These are phyloP conservation scores for Podarcis lilfordi DNA, from an alignment of 2,797 vertebrate species.

Conservation along the genomic window DNA sequence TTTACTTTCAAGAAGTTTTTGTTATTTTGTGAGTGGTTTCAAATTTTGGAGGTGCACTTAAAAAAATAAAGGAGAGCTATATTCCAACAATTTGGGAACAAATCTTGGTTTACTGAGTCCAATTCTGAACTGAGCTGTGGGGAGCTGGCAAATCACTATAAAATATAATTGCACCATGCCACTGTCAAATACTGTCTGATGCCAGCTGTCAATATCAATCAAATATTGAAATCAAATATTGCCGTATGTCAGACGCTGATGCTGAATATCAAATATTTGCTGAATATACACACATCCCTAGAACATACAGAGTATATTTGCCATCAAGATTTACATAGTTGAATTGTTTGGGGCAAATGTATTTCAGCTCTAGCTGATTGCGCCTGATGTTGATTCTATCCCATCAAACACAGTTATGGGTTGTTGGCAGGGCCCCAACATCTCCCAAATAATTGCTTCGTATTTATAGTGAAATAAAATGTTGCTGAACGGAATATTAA, in stretches of 20 bases:
- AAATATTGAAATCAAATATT: constrained; percentile 4
- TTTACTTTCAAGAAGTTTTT: no score
- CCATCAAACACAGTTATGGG: neutral
- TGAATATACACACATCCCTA: neutral
- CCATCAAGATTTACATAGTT: neutral
- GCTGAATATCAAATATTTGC: constrained; percentile 7
- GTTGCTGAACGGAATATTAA: neutral
- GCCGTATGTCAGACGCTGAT: neutral
- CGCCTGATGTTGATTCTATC: constrained; percentile 1
- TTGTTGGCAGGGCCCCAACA: neutral
- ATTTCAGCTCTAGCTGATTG: neutral
- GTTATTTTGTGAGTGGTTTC: neutral
- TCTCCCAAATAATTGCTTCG: neutral
- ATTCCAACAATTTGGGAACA: neutral
- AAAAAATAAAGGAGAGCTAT: neutral
- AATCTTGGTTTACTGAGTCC: neutral
- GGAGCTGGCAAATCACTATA: neutral
- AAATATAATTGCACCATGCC: neutral
- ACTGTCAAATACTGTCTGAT: neutral
- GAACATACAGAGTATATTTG: constrained; percentile 7
- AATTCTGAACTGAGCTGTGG: neutral
- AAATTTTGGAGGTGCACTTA: neutral
- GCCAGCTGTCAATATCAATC: neutral
- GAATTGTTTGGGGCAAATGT: constrained; percentile 13
- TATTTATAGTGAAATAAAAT: constrained; percentile 1